Conservation (phyloP, 2,797 vertebrate genomes). For the Steatocranus sp. region DNA sequence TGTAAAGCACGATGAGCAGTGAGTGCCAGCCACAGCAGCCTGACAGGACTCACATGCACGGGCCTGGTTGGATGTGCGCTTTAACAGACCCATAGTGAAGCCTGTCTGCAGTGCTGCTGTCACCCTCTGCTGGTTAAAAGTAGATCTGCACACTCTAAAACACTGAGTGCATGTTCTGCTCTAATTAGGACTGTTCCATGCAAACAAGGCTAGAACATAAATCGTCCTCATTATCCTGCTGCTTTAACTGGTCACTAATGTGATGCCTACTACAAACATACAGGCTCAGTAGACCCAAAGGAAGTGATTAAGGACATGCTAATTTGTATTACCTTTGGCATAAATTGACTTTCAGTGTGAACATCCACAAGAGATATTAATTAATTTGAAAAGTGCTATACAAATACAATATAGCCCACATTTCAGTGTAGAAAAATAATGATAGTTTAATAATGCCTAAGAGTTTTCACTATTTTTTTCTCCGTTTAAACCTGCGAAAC, state of each 20-base stretch:
- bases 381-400: not conserved
- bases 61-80: not conserved
- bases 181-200: not conserved
- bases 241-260: not conserved
- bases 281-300: not conserved
- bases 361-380: not conserved
- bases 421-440: not conserved
- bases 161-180: not conserved
- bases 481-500: not conserved
- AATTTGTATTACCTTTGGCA: not conserved
- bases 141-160: slow-evolving; percentile 33
- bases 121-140: slow-evolving; percentile 65
- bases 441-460: not conserved
- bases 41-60: not conserved
- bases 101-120: not conserved
- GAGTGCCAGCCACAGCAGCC: not conserved
- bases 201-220: not conserved
- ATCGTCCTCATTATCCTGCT: not conserved
- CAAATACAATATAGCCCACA: not conserved
- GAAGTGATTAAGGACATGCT: not conserved
- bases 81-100: not conserved
- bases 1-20: not conserved
- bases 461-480: not conserved
- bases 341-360: not conserved
- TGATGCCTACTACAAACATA: not conserved